Percentiles rank a stretch among this genome's conserved stretches.
Evolutionary conservation across 2,888 invertebrate genomes (phyloP).

Genomic region (Xanthorhoe spadicearia): DNA sequence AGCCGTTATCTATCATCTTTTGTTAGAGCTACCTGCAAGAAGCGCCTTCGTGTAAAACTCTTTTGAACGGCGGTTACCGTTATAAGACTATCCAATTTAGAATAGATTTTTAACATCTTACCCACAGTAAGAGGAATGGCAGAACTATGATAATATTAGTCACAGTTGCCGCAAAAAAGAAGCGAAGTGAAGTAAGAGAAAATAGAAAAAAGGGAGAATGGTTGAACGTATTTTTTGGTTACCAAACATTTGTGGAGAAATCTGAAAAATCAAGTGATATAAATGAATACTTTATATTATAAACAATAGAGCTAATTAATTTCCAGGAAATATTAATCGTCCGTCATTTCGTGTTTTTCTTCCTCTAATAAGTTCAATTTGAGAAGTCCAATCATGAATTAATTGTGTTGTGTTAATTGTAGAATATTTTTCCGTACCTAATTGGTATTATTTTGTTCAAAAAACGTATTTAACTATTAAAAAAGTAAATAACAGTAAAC

Average conservation of each 20-base stretch:
- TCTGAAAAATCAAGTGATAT: not conserved
- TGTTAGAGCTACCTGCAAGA: constrained; percentile 29
- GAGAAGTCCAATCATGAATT: not conserved
- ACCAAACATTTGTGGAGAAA: not conserved
- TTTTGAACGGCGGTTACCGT: not conserved
- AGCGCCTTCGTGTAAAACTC: constrained; percentile 4
- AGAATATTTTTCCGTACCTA: not conserved
- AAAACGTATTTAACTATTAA: not conserved
- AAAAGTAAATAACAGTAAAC: not conserved
- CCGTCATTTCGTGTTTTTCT: constrained; percentile 3
- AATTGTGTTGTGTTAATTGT: not conserved
- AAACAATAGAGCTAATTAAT: constrained; percentile 15
- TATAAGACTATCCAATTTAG: not conserved
- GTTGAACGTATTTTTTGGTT: not conserved
- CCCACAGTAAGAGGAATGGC: too few species aligned
- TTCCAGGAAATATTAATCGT: not conserved
- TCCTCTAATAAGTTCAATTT: not conserved
- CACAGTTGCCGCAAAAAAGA: too few species aligned
- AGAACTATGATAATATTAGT: too few species aligned
- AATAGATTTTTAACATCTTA: not conserved
- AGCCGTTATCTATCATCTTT: constrained; percentile 38
- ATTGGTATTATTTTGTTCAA: not conserved
- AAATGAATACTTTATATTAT: constrained; percentile 9
- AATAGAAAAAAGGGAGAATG: too few species aligned
- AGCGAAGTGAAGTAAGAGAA: too few species aligned